Evolutionary conservation across 2,113 vertebrate genomes (phyloP).

Genomic region (Hippopotamus amphibius): DNA sequence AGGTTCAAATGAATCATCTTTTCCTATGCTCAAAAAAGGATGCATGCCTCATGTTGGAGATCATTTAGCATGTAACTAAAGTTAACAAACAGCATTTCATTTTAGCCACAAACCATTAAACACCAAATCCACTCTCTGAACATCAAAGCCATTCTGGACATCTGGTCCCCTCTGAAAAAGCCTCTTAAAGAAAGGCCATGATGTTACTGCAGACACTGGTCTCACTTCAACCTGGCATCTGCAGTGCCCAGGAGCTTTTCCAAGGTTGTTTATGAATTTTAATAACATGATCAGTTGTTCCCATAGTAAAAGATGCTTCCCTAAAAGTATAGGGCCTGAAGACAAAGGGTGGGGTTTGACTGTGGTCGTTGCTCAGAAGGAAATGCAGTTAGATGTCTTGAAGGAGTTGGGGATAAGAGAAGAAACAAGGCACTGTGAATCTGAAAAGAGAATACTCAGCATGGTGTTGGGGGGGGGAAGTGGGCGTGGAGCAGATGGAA

Average conservation of each 20-base stretch:
- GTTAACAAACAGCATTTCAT: slow-evolving; percentile 53
- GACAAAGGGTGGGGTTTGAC: not conserved
- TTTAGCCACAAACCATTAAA: slow-evolving; percentile 1
- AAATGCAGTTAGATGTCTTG: not conserved
- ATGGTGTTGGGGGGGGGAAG: not conserved
- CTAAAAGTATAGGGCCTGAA: not conserved
- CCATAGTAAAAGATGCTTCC: not conserved
- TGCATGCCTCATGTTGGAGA: slow-evolving; percentile 6
- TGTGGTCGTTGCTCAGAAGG: not conserved
- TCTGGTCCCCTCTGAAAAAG: slow-evolving; percentile 2
- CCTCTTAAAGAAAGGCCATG: slow-evolving; percentile 26
- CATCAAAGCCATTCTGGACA: not conserved
- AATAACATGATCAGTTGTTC: slow-evolving; percentile 26
- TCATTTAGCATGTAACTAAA: not conserved
- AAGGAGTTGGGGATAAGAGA: not conserved
- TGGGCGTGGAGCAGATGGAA: too few species aligned
- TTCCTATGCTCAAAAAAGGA: slow-evolving; percentile 55
- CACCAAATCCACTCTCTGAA: not conserved
- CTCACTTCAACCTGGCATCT: not conserved
- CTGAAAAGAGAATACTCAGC: not conserved
- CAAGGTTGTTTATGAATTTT: slow-evolving; percentile 51
- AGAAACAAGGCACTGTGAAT: not conserved
- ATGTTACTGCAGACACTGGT: not conserved
- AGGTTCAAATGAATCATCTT: slow-evolving; percentile 52
- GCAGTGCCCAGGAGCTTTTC: not conserved